Percentiles rank a stretch among this genome's conserved stretches.
Evolutionary conservation across 1,140 invertebrate species (phyloP).

Genomic region (Pseudomyrmex dendroicus): DNA sequence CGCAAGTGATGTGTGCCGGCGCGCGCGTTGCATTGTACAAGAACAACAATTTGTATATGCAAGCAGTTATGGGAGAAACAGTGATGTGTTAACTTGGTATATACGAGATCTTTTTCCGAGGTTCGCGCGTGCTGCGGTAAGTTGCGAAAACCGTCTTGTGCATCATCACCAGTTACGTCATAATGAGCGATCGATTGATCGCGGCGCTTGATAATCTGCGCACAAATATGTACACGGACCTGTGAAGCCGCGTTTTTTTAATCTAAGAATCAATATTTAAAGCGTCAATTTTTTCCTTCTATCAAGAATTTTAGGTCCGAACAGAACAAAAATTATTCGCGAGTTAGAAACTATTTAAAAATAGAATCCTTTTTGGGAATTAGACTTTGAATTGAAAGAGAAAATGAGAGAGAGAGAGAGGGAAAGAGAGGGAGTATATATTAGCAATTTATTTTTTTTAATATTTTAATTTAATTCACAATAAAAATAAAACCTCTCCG

Average conservation of each 20-base stretch:
- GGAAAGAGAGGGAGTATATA: too few species aligned
- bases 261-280: neutral
- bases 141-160: slow-evolving; percentile 22
- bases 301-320: neutral
- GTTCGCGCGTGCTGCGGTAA: neutral
- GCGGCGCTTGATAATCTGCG: neutral
- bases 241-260: neutral
- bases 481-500: too few species aligned
- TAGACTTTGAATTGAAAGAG: neutral
- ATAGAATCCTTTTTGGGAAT: neutral
- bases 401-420: neutral
- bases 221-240: neutral
- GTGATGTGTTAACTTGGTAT: slow-evolving; percentile 43
- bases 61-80: neutral
- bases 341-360: neutral
- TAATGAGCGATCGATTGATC: slow-evolving; percentile 33
- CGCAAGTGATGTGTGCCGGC: slow-evolving; percentile 34
- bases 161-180: slow-evolving; percentile 12
- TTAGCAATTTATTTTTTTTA: too few species aligned
- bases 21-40: neutral
- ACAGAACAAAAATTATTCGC: neutral
- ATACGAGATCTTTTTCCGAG: slow-evolving; percentile 21
- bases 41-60: neutral
- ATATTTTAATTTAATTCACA: too few species aligned
- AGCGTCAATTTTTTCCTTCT: neutral